A percentile compares a stretch with the other conserved stretches of the same genome.
Evolutionary conservation across 2,113 vertebrate genomes (phyloP).

Genomic region (Anhinga rufa): DNA sequence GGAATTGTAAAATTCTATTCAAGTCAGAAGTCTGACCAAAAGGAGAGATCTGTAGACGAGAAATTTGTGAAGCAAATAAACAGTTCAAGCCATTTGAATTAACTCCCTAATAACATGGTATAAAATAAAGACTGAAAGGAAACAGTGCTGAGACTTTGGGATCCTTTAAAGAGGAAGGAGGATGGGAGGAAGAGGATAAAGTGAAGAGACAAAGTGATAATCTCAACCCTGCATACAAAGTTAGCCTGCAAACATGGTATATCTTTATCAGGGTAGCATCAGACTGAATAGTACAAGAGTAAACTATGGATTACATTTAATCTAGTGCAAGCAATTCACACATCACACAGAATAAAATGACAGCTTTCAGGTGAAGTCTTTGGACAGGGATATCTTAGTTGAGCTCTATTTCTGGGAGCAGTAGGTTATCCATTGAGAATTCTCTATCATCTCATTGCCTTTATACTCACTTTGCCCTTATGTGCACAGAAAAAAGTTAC

Average conservation of each 20-base stretch:
- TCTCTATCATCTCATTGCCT: neutral
- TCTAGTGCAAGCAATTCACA: neutral
- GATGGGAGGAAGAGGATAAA: neutral
- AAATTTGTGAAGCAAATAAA: neutral
- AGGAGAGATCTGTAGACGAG: neutral
- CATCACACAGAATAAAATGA: neutral
- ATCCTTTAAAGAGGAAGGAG: neutral
- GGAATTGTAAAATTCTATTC: neutral
- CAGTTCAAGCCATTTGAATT: neutral
- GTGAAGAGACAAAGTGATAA: neutral
- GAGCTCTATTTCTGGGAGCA: neutral
- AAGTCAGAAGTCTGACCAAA: neutral
- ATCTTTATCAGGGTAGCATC: neutral
- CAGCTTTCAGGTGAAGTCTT: neutral
- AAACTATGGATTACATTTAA: neutral
- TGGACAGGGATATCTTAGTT: neutral
- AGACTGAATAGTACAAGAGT: neutral
- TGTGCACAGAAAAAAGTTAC: neutral
- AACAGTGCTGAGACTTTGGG: neutral
- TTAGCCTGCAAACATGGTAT: neutral
- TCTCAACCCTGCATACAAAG: neutral
- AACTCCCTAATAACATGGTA: neutral
- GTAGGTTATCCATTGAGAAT: neutral
- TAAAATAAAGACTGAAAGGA: neutral
- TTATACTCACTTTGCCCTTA: neutral